A percentile compares a stretch with the other conserved stretches of the same genome.
Conservation (phyloP, 2,797 vertebrate species). For the Ibycter americanus region DNA sequence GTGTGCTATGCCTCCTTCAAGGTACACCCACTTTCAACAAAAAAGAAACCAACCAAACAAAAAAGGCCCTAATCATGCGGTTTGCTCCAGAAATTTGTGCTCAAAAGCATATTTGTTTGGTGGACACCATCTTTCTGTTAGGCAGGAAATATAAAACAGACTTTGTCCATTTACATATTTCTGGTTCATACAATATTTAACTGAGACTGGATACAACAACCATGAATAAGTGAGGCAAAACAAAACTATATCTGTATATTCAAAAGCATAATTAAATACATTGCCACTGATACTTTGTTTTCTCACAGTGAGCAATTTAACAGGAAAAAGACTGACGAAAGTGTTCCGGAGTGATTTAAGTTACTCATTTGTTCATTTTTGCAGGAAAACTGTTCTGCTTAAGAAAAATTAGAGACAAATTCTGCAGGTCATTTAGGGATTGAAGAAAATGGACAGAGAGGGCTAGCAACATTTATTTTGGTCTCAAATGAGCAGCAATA, state of each 20-base stretch:
- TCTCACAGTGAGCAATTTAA: background rate
- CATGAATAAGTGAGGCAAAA: background rate
- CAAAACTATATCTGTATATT: background rate
- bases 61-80: accelerated
- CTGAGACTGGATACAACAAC: background rate
- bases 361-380: background rate
- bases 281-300: background rate
- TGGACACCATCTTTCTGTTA: background rate
- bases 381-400: background rate
- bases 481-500: background rate
- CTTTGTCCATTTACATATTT: background rate
- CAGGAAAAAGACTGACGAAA: background rate
- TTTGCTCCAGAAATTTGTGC: background rate
- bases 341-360: background rate
- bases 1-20: background rate
- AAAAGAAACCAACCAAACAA: background rate
- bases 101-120: background rate
- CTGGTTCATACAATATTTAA: background rate
- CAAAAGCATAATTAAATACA: background rate
- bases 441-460: background rate
- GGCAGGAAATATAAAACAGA: background rate
- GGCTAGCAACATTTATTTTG: background rate
- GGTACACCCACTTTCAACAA: background rate
- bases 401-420: background rate
- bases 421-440: constrained; percentile 13